Conservation (phyloP, 1,140 invertebrate species). For the Pseudomyrmex pallidus region DNA sequence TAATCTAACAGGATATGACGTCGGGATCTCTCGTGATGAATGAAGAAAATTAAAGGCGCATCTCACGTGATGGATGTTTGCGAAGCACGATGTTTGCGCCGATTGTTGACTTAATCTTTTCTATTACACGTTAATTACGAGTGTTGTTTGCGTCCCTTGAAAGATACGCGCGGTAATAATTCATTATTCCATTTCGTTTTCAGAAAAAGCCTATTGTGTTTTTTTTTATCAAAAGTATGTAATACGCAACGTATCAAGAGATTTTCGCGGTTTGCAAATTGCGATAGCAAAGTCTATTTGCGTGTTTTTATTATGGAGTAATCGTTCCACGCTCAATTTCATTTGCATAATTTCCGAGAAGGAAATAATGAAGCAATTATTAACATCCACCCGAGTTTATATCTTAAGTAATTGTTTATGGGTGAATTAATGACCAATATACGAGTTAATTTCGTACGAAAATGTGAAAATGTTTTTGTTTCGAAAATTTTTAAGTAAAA, state of each 20-base stretch:
- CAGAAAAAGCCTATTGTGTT: neutral
- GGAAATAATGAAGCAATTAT: neutral
- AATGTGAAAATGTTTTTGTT: too few relatives aligned
- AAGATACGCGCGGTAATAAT: neutral
- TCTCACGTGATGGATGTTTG: too few relatives aligned
- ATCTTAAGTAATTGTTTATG: too few relatives aligned
- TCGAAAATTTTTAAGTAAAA: too few relatives aligned
- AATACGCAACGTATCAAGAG: neutral
- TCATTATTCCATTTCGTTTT: neutral
- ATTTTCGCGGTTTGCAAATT: neutral
- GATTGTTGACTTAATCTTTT: neutral
- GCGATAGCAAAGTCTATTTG: neutral
- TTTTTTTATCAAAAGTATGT: neutral
- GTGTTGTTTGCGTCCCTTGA: neutral
- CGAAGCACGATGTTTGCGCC: neutral
- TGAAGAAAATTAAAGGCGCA: too few relatives aligned
- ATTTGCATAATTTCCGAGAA: slow-evolving; percentile 7
- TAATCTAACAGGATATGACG: neutral
- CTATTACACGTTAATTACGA: too few relatives aligned
- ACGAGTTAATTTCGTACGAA: too few relatives aligned
- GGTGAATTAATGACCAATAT: too few relatives aligned
- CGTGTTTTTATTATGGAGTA: neutral
- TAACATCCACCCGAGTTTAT: too few relatives aligned
- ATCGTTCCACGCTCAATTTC: neutral
- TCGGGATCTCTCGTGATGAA: neutral